Conservation (phyloP, 2,888 invertebrate genomes). For the Dicyrtoma fusca region DNA sequence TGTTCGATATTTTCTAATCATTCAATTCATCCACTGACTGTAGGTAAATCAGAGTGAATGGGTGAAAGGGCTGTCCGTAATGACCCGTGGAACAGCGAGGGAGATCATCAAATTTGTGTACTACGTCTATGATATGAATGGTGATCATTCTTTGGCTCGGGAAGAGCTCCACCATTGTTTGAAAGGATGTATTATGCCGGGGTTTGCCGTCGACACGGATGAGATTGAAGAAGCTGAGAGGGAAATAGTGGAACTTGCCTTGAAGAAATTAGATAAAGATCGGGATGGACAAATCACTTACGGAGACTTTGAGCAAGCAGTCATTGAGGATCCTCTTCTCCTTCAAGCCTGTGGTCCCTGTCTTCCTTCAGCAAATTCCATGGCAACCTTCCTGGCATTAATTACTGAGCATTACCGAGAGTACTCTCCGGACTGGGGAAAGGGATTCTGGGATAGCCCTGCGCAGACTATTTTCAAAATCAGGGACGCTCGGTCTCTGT, state of each 20-base stretch:
- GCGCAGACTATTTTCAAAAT: too few species aligned
- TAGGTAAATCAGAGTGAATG: slow-evolving; percentile 44
- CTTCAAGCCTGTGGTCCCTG: slow-evolving; percentile 45
- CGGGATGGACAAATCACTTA: slow-evolving; percentile 48
- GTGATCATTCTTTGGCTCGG: slow-evolving; percentile 49
- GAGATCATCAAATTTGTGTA: slow-evolving; percentile 48
- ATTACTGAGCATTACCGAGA: slow-evolving; percentile 48
- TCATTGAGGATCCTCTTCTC: slow-evolving; percentile 19
- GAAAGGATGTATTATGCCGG: slow-evolving; percentile 49
- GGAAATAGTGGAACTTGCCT: slow-evolving; percentile 52
- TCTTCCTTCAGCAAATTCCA: slow-evolving; percentile 43
- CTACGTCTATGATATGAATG: slow-evolving; percentile 47
- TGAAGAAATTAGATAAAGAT: slow-evolving; percentile 40
- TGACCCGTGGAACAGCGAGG: slow-evolving; percentile 47
- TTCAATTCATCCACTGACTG: too few species aligned
- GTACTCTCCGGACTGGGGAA: slow-evolving; percentile 37
- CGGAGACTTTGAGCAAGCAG: slow-evolving; percentile 47
- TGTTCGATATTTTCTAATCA: too few species aligned
- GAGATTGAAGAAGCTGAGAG: slow-evolving; percentile 54
- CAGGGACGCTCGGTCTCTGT: too few species aligned
- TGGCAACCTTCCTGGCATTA: slow-evolving; percentile 47
- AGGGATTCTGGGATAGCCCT: slow-evolving; percentile 2
- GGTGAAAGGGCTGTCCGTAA: slow-evolving; percentile 49
- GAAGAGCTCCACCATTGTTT: slow-evolving; percentile 53
- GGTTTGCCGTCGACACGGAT: slow-evolving; percentile 49